Evolutionary conservation across 2,113 vertebrate species (phyloP).

Genomic region (Sylvilagus bachmani): DNA sequence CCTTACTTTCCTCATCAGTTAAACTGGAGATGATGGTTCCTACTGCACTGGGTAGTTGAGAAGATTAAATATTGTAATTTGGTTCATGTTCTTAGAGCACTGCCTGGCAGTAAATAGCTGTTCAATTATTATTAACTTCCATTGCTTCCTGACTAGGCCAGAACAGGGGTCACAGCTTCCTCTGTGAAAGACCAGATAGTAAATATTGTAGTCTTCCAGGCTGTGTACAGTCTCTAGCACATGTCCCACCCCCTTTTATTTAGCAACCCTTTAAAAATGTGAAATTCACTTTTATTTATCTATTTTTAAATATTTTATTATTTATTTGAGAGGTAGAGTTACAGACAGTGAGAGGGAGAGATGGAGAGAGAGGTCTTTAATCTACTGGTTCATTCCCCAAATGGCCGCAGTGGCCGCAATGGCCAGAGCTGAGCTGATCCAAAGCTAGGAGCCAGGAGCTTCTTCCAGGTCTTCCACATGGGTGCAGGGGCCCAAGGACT

Average conservation of each 20-base stretch:
- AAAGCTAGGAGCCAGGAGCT: too few species aligned
- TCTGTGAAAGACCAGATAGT: conserved; percentile 3
- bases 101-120: not conserved
- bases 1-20: not conserved
- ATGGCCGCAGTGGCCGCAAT: too few species aligned
- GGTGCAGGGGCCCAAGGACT: too few species aligned
- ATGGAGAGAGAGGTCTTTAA: too few species aligned
- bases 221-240: not conserved
- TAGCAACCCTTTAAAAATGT: not conserved
- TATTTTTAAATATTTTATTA: too few species aligned
- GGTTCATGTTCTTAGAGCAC: not conserved
- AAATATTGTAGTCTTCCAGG: conserved; percentile 20
- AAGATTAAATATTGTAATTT: conserved; percentile 18
- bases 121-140: not conserved
- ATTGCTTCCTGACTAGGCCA: conserved; percentile 24
- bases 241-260: not conserved
- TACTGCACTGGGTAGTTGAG: not conserved
- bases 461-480: too few species aligned
- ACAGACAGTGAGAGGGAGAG: too few species aligned
- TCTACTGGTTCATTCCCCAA: too few species aligned
- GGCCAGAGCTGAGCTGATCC: too few species aligned
- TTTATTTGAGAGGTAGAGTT: too few species aligned
- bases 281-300: not conserved
- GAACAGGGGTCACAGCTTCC: not conserved
- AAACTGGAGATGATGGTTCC: not conserved